Percentiles rank a stretch among this genome's conserved stretches.
These are phyloP conservation scores for Dyspetes luteomarginatus DNA, from an alignment of 2,888 invertebrate species.

Conservation along the genomic window DNA sequence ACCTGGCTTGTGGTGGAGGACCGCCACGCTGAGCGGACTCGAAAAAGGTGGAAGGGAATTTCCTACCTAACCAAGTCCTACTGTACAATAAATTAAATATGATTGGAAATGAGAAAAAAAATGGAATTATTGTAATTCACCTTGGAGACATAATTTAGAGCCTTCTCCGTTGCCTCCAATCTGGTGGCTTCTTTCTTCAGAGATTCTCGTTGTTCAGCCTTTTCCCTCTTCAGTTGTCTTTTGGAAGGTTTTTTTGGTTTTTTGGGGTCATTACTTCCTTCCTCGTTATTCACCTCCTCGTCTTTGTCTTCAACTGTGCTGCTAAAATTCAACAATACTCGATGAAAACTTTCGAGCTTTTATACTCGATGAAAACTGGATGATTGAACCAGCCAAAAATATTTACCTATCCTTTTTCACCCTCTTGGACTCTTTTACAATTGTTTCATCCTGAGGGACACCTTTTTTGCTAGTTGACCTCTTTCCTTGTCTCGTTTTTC, in stretches of 20 bases:
- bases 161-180: slow-evolving; percentile 86
- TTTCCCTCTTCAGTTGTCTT: slow-evolving; percentile 88
- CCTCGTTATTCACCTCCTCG: slow-evolving; percentile 72
- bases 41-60: too few species aligned
- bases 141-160: slow-evolving; percentile 87
- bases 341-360: too few species aligned
- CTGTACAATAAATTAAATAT: too few species aligned
- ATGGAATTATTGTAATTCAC: too few species aligned
- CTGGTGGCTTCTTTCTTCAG: slow-evolving; percentile 85
- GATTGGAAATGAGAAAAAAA: too few species aligned
- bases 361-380: slow-evolving; percentile 1
- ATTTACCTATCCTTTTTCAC: slow-evolving; percentile 44
- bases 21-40: too few species aligned
- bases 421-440: slow-evolving; percentile 39
- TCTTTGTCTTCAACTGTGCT: slow-evolving; percentile 65
- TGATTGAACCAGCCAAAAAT: not conserved
- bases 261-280: slow-evolving; percentile 65
- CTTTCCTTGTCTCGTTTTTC: slow-evolving; percentile 43
- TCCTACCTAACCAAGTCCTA: too few species aligned
- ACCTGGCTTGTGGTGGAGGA: too few species aligned
- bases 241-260: slow-evolving; percentile 85
- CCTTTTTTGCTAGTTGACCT: slow-evolving; percentile 38
- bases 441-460: not conserved
- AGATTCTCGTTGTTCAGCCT: slow-evolving; percentile 85
- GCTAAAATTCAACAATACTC: slow-evolving; percentile 42